A percentile compares a stretch with the other conserved stretches of the same genome.
Evolutionary conservation across 2,888 invertebrate species (phyloP).

Genomic region (Stenodema calcarata): DNA sequence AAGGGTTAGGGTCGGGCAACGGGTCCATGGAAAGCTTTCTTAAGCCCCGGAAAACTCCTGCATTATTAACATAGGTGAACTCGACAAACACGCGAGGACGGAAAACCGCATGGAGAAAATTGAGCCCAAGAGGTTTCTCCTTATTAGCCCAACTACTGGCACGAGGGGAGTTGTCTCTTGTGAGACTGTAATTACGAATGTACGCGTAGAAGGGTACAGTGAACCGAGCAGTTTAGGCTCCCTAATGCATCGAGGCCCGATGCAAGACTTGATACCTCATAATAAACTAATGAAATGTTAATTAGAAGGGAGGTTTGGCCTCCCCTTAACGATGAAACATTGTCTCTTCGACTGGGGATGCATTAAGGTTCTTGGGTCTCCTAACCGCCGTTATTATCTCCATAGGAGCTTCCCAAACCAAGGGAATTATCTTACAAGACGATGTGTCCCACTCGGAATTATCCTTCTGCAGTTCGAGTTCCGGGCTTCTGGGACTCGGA

Average conservation of each 20-base stretch:
- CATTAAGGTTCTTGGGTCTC: constrained; percentile 19
- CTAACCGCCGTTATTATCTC: constrained; percentile 34
- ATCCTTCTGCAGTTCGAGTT: background rate
- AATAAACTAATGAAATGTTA: constrained; percentile 46
- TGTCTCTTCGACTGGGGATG: constrained; percentile 32
- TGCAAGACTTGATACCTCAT: constrained; percentile 39
- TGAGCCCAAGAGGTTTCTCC: constrained; percentile 21
- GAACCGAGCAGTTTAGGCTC: constrained; percentile 8
- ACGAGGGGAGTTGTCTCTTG: constrained; percentile 3
- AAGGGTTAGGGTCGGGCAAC: background rate
- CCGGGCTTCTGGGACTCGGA: background rate
- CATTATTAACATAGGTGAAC: background rate
- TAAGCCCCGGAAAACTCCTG: background rate
- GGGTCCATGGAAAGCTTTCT: background rate
- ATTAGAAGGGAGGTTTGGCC: background rate
- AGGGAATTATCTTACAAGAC: constrained; percentile 13
- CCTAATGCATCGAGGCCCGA: constrained; percentile 27
- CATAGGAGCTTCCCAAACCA: background rate
- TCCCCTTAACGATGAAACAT: constrained; percentile 26
- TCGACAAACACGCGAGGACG: background rate
- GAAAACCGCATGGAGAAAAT: constrained; percentile 21
- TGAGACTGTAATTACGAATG: constrained; percentile 28
- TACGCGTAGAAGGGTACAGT: constrained; percentile 5
- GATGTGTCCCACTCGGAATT: background rate
- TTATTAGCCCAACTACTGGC: constrained; percentile 12